Evolutionary conservation across 2,113 vertebrate species (phyloP), one percentile per base, ranked within the genome.

Genomic region (Anser brachyrhynchus): DNA sequence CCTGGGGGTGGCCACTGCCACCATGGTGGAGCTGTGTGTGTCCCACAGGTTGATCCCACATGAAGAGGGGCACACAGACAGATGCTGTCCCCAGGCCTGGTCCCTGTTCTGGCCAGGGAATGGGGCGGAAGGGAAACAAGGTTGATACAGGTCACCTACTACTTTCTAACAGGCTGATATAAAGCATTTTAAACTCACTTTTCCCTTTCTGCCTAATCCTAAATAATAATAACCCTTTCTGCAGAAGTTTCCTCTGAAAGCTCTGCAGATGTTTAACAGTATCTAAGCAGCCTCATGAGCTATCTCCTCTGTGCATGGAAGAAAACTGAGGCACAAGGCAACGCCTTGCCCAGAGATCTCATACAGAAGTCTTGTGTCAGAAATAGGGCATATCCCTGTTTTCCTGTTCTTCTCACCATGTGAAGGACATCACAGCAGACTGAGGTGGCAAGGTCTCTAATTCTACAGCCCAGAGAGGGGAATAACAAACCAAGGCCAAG

Each of bases 21-120:
- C 46, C 7, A 1, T 3, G 0, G 2, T 3, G 22, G 28, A 33
- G 7, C 2, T 0, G 1, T 21, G 10, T 10, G 17, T 33, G 17
- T 33, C 14, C 35, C 18, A 2, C 70, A 69, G 11, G 22, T 22
- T 35, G 49, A 49, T 55, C 31, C 29, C 11, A 5, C 21, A 3
- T 4, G n/a, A 5, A 7, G n/a, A 15, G 15, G 19, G 14, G 26
- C 3, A 1, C 1, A 1, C 3, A 3, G 10, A 52, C 69, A 67
- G 22, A 3, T 37, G 41, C 18, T 39, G 33, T 35, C 31, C 29
- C 55, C 4, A 2, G 17, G 15, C 2, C 57, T 57, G 35, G 8
- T 57, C 26, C 6, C 6, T 37, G 26, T 84, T 37, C 49, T 95
- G 54, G 21, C 9, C 7, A 3, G 39, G 37, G 9, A 84, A 31